phyloP scores from a whole-genome alignment of 2,888 invertebrate genomes.

The Agrochola litura region DNA sequence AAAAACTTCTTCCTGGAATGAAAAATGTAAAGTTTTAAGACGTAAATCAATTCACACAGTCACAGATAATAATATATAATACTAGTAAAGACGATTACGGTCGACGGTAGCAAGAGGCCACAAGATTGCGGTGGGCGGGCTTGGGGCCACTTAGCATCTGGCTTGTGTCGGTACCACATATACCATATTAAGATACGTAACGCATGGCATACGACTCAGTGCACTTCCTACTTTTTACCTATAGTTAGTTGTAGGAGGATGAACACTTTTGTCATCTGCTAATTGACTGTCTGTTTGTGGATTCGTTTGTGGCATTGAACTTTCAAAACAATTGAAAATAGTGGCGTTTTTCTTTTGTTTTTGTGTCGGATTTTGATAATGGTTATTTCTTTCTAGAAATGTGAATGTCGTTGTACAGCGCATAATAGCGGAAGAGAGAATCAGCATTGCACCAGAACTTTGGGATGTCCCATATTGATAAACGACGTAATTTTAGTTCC shows the following conservation, averaged over 20 bases:
- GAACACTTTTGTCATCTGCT: neutral
- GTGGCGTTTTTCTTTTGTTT: conserved; percentile 6
- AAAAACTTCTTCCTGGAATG: neutral
- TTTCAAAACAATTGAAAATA: neutral
- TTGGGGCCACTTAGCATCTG: conserved; percentile 15
- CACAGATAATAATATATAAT: too few relatives aligned
- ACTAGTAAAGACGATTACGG: conserved; percentile 8
- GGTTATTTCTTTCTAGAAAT: neutral
- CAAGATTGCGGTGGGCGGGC: conserved; percentile 10
- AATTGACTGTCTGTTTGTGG: conserved; percentile 1
- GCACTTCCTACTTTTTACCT: conserved; percentile 13
- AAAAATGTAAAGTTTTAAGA: neutral
- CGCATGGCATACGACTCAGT: neutral
- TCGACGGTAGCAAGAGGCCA: neutral
- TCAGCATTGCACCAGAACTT: neutral
- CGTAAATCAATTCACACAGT: neutral
- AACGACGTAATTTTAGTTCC: neutral
- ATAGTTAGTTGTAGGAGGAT: neutral
- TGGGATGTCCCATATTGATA: neutral
- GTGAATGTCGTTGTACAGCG: neutral
- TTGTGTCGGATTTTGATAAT: too few relatives aligned
- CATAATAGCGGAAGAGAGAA: neutral
- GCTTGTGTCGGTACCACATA: conserved; percentile 7
- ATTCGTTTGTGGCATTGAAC: neutral
- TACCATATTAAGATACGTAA: neutral